A percentile compares a stretch with the other conserved stretches of the same genome.
These are phyloP conservation scores for Polypedilum vanderplanki DNA, from an alignment of 1,140 invertebrate species.

Conservation along the genomic window DNA sequence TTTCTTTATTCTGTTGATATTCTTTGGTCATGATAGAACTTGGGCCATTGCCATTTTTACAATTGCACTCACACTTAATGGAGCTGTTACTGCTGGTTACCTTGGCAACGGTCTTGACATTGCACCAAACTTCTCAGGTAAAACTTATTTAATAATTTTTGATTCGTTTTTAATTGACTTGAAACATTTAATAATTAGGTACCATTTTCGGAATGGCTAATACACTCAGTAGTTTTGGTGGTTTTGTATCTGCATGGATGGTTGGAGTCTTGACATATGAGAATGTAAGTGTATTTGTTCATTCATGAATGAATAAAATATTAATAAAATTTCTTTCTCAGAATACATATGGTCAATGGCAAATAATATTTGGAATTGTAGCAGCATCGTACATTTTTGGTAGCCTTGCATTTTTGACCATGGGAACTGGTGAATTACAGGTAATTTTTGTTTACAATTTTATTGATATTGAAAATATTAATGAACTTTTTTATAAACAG, in stretches of 20 bases:
- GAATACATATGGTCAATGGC: constrained; percentile 73
- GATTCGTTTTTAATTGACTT: too few relatives aligned
- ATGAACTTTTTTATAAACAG: background rate
- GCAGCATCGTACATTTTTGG: constrained; percentile 63
- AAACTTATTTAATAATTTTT: constrained; percentile 29
- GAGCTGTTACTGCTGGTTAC: constrained; percentile 78
- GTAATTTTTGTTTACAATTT: constrained; percentile 31
- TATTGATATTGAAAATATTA: background rate
- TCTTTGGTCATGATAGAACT: constrained; percentile 58
- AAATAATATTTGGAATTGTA: constrained; percentile 76
- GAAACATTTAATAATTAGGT: background rate
- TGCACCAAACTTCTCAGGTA: constrained; percentile 78
- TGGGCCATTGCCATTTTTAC: constrained; percentile 70
- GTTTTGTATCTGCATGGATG: constrained; percentile 75
- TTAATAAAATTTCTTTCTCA: constrained; percentile 43
- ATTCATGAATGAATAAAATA: constrained; percentile 38
- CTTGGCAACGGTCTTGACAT: constrained; percentile 84
- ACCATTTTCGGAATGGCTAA: constrained; percentile 88
- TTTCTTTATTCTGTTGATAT: constrained; percentile 63
- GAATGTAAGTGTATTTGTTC: constrained; percentile 49
- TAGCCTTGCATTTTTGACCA: constrained; percentile 57
- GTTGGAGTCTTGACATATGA: constrained; percentile 74
- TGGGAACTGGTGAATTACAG: constrained; percentile 66
- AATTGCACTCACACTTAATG: constrained; percentile 68
- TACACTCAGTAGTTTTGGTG: constrained; percentile 80